Evolutionary conservation across 2,888 invertebrate species (phyloP).

Genomic region (Melanotus villosus): DNA sequence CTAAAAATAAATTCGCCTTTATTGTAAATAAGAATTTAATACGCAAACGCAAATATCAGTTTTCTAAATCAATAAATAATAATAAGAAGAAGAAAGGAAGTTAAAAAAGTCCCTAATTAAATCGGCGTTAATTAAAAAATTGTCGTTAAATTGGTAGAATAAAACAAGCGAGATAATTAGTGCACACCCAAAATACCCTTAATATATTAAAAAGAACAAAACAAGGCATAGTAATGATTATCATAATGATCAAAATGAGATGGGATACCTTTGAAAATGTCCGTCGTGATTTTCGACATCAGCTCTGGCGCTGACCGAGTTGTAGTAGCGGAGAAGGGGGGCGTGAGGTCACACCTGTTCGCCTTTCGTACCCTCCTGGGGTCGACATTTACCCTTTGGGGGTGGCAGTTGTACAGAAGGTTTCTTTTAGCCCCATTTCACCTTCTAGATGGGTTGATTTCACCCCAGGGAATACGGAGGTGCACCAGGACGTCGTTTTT

Average conservation of each 20-base stretch:
- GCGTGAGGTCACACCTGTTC: slow-evolving; percentile 64
- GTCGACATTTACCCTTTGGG: slow-evolving; percentile 44
- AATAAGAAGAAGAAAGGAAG: no score
- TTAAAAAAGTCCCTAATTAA: no score
- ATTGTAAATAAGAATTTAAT: no score
- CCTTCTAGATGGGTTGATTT: slow-evolving; percentile 43
- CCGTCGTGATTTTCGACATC: slow-evolving; percentile 64
- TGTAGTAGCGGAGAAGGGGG: slow-evolving; percentile 56
- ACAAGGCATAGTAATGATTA: slow-evolving; percentile 54
- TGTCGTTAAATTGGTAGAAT: no score
- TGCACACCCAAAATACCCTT: not conserved
- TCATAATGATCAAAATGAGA: slow-evolving; percentile 60
- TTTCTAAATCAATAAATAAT: no score
- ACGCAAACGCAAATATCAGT: no score
- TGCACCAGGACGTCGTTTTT: slow-evolving; percentile 76
- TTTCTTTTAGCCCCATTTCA: slow-evolving; percentile 39
- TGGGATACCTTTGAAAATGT: slow-evolving; percentile 62
- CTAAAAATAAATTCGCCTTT: no score
- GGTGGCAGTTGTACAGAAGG: slow-evolving; percentile 33
- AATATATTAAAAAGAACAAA: slow-evolving; percentile 26
- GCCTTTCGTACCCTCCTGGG: slow-evolving; percentile 62
- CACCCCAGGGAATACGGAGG: slow-evolving; percentile 67
- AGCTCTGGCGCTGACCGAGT: slow-evolving; percentile 60
- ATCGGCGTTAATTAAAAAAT: no score
- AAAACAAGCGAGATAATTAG: no score